Conservation (phyloP, 2,113 vertebrate species). For the mouse (Mus musculus) region GRCm39 chr10:7555001-7555500, state of each 20-base stretch:
- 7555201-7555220: background rate
- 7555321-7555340: background rate
- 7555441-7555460: background rate
- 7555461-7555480: background rate
- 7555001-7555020: background rate
- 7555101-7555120: background rate
- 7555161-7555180: background rate
- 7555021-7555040: background rate
- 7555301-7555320: background rate
- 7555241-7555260: background rate
- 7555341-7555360: background rate
- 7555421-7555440: slow-evolving; percentile 8
- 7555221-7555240: background rate
- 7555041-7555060: background rate
- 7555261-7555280: background rate
- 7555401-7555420: background rate
- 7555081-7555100: background rate
- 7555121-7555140: background rate
- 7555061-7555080: background rate
- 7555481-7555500: slow-evolving; percentile 6
- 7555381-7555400: background rate
- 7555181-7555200: background rate
- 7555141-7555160: background rate
- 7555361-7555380: slow-evolving; percentile 26
- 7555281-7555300: background rate